phyloP scores from a whole-genome alignment of 2,888 invertebrate species.

The Caenorhabditis sinica region DNA sequence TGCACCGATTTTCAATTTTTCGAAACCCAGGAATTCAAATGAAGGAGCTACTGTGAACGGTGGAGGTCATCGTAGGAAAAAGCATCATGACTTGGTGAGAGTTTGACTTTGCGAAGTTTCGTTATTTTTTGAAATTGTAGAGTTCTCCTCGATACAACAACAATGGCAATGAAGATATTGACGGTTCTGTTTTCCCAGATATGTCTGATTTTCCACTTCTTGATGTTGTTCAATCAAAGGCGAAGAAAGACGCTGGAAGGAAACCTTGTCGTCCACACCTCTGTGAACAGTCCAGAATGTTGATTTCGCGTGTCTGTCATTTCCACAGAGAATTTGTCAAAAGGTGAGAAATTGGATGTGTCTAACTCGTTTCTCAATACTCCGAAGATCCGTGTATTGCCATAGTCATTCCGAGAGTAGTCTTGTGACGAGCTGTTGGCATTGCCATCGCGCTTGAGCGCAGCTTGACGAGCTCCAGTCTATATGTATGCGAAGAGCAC shows the following conservation, averaged over 20 bases:
- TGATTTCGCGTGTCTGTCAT: conserved; percentile 64
- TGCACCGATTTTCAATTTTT: conserved; percentile 59
- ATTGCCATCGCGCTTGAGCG: conserved; percentile 33
- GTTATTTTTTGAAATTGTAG: conserved; percentile 24
- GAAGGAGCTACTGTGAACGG: conserved; percentile 29
- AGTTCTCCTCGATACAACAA: conserved; percentile 57
- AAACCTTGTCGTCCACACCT: conserved; percentile 67
- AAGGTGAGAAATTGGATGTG: conserved; percentile 34
- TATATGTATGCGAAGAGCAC: conserved; percentile 34
- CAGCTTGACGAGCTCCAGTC: conserved; percentile 53
- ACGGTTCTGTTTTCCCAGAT: conserved; percentile 54
- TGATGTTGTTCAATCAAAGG: conserved; percentile 63
- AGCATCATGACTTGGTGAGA: conserved; percentile 55
- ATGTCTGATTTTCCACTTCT: conserved; percentile 65
- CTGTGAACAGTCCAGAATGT: conserved; percentile 66
- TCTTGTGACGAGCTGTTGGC: conserved; percentile 47
- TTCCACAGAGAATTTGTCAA: conserved; percentile 64
- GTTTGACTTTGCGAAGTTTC: neutral
- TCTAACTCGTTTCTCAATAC: neutral
- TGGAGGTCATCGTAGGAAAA: conserved; percentile 52
- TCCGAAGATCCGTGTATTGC: neutral
- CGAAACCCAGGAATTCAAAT: conserved; percentile 53
- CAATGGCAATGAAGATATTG: conserved; percentile 47
- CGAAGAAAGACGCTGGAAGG: conserved; percentile 64
- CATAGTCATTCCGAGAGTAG: conserved; percentile 2